phyloP scores from a whole-genome alignment of 1,140 invertebrate genomes.

The Teleogryllus occipitalis region DNA sequence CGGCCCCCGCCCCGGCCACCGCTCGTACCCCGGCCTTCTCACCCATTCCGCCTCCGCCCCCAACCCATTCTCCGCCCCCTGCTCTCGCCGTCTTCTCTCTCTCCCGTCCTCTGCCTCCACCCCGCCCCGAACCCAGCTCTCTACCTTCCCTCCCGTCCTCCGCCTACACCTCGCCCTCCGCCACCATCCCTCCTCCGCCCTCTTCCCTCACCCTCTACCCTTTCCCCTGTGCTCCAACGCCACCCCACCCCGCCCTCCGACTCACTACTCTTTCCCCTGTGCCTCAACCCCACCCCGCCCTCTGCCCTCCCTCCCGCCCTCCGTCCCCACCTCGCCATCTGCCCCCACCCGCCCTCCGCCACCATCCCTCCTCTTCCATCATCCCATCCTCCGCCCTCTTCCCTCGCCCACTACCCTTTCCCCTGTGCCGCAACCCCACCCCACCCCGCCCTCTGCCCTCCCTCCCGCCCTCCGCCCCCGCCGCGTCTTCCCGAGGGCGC shows the following conservation, averaged over 20 bases:
- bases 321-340: not conserved
- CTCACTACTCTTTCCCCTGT: not conserved
- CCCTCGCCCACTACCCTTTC: not conserved
- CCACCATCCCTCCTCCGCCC: too few species aligned
- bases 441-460: not conserved
- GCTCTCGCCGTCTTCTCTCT: too few species aligned
- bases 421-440: not conserved
- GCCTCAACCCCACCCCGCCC: not conserved
- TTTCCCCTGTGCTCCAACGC: not conserved
- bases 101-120: too few species aligned
- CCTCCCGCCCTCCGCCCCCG: not conserved
- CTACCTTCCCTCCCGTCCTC: too few species aligned
- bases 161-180: too few species aligned
- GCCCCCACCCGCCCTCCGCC: not conserved
- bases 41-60: too few species aligned
- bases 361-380: not conserved
- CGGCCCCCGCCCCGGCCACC: too few species aligned
- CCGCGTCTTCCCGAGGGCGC: not conserved
- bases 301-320: not conserved
- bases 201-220: not conserved
- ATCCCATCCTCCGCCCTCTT: not conserved
- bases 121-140: too few species aligned
- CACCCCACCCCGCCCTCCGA: not conserved
- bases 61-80: too few species aligned
- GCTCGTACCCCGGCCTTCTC: too few species aligned